phyloP scores from a whole-genome alignment of 1,140 invertebrate genomes.

The Trissolcus basalis region DNA sequence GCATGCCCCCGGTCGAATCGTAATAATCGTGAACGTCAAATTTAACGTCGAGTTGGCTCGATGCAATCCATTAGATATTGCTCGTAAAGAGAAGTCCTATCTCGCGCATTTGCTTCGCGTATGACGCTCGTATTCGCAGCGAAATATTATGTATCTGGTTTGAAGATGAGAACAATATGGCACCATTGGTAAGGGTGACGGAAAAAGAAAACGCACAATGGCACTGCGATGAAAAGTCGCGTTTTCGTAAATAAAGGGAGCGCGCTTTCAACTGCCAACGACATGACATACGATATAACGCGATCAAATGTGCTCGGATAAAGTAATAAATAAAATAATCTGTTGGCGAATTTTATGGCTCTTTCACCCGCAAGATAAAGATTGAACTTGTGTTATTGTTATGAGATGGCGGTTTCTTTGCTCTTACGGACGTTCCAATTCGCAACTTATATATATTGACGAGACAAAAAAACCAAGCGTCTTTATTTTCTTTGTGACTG shows the following conservation, averaged over 20 bases:
- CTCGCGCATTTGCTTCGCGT: slow-evolving; percentile 58
- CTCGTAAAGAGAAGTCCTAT: slow-evolving; percentile 74
- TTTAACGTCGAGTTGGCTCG: slow-evolving; percentile 71
- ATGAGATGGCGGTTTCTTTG: slow-evolving; percentile 32
- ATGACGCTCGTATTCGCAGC: slow-evolving; percentile 29
- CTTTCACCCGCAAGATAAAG: slow-evolving; percentile 28
- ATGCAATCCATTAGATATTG: slow-evolving; percentile 77
- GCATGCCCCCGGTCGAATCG: slow-evolving; percentile 38
- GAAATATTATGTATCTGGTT: slow-evolving; percentile 44
- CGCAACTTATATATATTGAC: too few relatives aligned
- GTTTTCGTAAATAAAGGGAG: slow-evolving; percentile 40
- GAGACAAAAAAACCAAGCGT: too few relatives aligned
- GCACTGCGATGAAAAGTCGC: slow-evolving; percentile 39
- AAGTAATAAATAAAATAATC: slow-evolving; percentile 50
- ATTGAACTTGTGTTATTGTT: slow-evolving; percentile 53
- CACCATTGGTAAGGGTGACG: slow-evolving; percentile 27
- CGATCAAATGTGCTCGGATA: slow-evolving; percentile 34
- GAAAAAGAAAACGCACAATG: slow-evolving; percentile 20
- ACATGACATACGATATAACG: slow-evolving; percentile 34
- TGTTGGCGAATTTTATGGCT: slow-evolving; percentile 40
- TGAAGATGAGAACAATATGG: slow-evolving; percentile 47
- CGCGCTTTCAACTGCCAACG: slow-evolving; percentile 11
- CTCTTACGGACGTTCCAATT: slow-evolving; percentile 21
- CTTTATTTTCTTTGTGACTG: too few relatives aligned
- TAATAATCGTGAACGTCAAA: slow-evolving; percentile 77